Base-by-base conservation (phyloP, 2,113 vertebrate genomes). In the Panurus biarmicus region DNA sequence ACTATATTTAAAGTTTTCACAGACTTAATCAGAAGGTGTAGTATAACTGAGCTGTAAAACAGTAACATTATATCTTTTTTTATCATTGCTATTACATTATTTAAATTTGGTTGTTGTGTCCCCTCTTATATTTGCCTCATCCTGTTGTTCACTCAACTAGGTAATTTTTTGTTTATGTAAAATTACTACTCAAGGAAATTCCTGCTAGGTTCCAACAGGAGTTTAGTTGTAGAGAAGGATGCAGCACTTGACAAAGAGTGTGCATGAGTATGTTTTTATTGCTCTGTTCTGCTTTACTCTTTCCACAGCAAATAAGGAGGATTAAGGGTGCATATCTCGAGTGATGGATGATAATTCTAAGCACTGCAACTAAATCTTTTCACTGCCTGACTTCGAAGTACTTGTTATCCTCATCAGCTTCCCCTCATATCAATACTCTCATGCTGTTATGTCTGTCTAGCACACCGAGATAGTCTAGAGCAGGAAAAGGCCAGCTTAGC, bases 281-380 rank as follows among this genome's bases (percentile, higher is more conserved):
- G 14, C 18, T 87, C 42, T 79, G 24, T 40, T 79, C 73, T 91
- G 50, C 42, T 84, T 89, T 95, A 66, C 87, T 96, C 74, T 79
- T 89, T 71, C 62, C 56, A 76, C 35, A 83, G 64, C 26, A 89
- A 94, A 54, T 85, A 85, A 94, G 56, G 13, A 79, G 87, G 74
- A 94, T 96, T 93, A 96, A 87, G 54, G 35, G 47, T 77, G 51
- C 31, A 50, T 36, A 91, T 91, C 81, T 75, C n/a, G 58, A 80
- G 62, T 93, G 89, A 93, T n/a, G 79, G 84, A 94, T 4, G 38
- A 89, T 85, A 70, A 94, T 94, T 94, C 67, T 67, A 54, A 95
- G 17, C 51, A 67, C 47, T 67, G 87, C 50, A 94, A 89, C 78
- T 89, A 93, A 94, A 95, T 89, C 89, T 94, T 95, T 80, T 96